Base-by-base conservation (phyloP, 2,888 invertebrate genomes). In the Hirtodrosophila trivittata region DNA sequence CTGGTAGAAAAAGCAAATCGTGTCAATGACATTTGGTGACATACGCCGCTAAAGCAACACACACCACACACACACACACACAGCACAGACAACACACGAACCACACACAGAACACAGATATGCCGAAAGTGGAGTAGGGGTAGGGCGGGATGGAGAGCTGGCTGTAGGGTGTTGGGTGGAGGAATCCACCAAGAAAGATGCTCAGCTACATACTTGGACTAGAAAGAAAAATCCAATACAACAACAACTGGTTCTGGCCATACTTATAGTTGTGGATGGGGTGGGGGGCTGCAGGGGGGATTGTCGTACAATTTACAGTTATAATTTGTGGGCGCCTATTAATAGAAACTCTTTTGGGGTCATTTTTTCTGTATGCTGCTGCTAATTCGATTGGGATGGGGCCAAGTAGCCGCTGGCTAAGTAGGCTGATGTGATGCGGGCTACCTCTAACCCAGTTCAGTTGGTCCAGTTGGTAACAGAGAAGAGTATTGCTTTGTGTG, bases 11-110 rank as follows among this genome's bases (percentile, higher is more conserved):
- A 86, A 83, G 86, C 68, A 78, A 80, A 86, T 86, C 80, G 80
- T 86, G 80, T 80, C 86, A 80, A 80, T 80, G 80, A 80, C 80
- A 80, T 80, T 80, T 83, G 76, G 80, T 86, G 86, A 80, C 80
- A 80, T 66, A 83, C 75, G 51, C 43, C 59, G 56, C 57, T 55
- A 49, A 58, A 41, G 74, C 30, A 49, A 70, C 66, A 57, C 42
- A 55, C 63, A 37, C 25, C 25, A 52, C 14, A 16, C 37, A 18
- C 55, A 46, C 38, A 46, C 45, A 59, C 10, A 25, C 13, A 28
- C 8, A 25, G 30, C 21, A 30, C 16, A 43, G n/a, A 30, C 50
- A 35, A 38, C 30, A 16, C 8, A 6, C 25, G 21, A 21, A 12
- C 33, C 6, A 5, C 18, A 45, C 25, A 43, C 14, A 35, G 13